Conservation (phyloP, 2,797 vertebrate genomes). For the Karalla daura region DNA sequence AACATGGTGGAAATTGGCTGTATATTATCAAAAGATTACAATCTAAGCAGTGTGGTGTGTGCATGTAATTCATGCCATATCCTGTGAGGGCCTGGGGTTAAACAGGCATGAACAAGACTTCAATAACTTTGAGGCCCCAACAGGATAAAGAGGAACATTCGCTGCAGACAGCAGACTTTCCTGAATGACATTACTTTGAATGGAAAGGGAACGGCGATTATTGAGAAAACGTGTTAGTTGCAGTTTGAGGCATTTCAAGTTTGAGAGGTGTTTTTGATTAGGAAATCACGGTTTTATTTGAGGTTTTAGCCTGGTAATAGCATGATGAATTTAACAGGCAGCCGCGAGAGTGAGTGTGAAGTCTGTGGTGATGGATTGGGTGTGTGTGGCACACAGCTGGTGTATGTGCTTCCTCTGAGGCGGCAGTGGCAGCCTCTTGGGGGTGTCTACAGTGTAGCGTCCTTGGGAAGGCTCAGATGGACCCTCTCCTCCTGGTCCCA, state of each 20-base stretch:
- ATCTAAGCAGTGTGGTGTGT: conserved; percentile 64
- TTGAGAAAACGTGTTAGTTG: conserved; percentile 46
- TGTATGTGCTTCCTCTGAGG: conserved; percentile 59
- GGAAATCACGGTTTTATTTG: conserved; percentile 29
- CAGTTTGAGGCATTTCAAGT: conserved; percentile 11
- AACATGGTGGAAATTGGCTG: conserved; percentile 64
- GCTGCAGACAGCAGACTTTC: conserved; percentile 32
- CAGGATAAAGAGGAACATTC: conserved; percentile 43
- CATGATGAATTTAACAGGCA: conserved; percentile 7
- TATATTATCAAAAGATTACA: conserved; percentile 76
- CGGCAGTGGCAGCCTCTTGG: conserved; percentile 38
- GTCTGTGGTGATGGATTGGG: conserved; percentile 40
- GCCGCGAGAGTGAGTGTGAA: conserved; percentile 9
- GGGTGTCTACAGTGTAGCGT: conserved; percentile 52
- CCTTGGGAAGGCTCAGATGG: conserved; percentile 59
- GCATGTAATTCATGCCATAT: conserved; percentile 66
- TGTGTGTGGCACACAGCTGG: conserved; percentile 66
- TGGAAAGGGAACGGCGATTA: conserved; percentile 39
- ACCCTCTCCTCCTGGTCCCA: conserved; percentile 36
- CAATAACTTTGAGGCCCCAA: conserved; percentile 60
- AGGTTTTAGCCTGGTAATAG: conserved; percentile 16
- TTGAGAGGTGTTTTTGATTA: conserved; percentile 25
- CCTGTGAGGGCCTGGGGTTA: conserved; percentile 62
- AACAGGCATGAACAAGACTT: conserved; percentile 60
- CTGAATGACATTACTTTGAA: conserved; percentile 49